These are phyloP conservation scores for fruit fly (Drosophila melanogaster) DNA, from an alignment of 1,140 invertebrate genomes.

Conservation along the genomic window Release_6_plus_ISO1_MT NT_033777.3:23503501-23504000, in stretches of 20 bases:
- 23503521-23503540: conserved; percentile 77
- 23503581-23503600: conserved; percentile 56
- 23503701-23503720: conserved; percentile 30
- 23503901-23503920: conserved; percentile 58
- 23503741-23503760: conserved; percentile 58
- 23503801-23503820: conserved; percentile 80
- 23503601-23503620: conserved; percentile 80
- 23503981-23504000: conserved; percentile 21
- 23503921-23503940: conserved; percentile 79
- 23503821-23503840: conserved; percentile 65
- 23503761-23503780: conserved; percentile 71
- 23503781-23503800: conserved; percentile 82
- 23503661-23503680: conserved; percentile 52
- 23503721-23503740: conserved; percentile 31
- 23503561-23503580: conserved; percentile 54
- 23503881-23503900: conserved; percentile 47
- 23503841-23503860: conserved; percentile 82
- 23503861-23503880: conserved; percentile 56
- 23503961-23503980: conserved; percentile 13
- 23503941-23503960: conserved; percentile 54
- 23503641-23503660: conserved; percentile 79
- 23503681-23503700: conserved; percentile 28
- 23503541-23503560: conserved; percentile 77
- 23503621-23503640: conserved; percentile 82
- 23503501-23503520: conserved; percentile 74